phyloP scores from a whole-genome alignment of 2,113 vertebrate species.

The Riparia riparia region DNA sequence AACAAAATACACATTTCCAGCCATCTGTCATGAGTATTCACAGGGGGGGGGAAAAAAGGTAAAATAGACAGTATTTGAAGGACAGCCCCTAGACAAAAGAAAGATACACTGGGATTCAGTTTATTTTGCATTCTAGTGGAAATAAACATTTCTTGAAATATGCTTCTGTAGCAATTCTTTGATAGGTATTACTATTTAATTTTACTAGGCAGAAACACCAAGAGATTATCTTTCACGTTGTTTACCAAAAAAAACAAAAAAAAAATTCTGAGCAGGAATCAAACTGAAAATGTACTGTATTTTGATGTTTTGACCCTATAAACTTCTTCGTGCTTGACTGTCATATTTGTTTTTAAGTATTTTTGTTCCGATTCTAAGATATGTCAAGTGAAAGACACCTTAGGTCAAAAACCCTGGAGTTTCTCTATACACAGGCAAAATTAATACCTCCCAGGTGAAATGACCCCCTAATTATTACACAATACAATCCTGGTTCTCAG shows the following conservation, averaged over 20 bases:
- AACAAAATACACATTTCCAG: neutral
- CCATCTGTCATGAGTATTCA: slow-evolving; percentile 3
- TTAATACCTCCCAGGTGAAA: neutral
- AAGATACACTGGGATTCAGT: neutral
- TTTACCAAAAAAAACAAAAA: neutral
- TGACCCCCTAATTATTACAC: neutral
- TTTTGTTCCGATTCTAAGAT: neutral
- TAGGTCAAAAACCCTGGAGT: neutral
- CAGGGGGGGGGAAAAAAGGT: accelerated
- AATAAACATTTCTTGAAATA: neutral
- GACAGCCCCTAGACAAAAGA: neutral
- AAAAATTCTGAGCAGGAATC: neutral
- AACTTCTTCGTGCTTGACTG: neutral
- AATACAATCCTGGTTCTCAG: neutral
- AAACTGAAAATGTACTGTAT: neutral
- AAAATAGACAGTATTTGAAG: slow-evolving; percentile 13
- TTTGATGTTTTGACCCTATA: neutral
- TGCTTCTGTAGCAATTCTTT: neutral
- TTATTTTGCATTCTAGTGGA: neutral
- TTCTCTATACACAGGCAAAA: neutral
- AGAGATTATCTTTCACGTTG: neutral
- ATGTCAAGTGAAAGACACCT: neutral
- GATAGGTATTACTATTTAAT: neutral
- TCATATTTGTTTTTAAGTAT: neutral
- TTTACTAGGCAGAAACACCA: neutral